Evolutionary conservation across 2,113 vertebrate genomes (phyloP).

Genomic region (Sminthopsis crassicaudata): DNA sequence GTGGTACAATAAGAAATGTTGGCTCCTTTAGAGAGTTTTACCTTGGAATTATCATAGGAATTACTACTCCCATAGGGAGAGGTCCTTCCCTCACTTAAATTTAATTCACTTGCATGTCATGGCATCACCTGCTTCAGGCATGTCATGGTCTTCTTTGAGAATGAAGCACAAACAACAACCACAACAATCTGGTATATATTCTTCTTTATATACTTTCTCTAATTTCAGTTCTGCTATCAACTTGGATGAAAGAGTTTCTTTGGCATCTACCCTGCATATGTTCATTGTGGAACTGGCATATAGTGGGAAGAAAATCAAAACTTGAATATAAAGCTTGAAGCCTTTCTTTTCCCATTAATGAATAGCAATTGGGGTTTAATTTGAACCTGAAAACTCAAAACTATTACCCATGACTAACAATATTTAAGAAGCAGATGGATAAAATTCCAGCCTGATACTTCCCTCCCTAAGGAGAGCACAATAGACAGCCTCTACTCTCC

Average conservation of each 20-base stretch:
- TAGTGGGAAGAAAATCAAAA: background rate
- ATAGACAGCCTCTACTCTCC: background rate
- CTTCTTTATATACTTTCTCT: background rate
- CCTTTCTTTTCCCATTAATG: background rate
- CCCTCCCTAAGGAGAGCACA: background rate
- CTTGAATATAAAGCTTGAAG: background rate
- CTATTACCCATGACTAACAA: background rate
- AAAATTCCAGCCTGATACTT: background rate
- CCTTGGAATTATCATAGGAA: background rate
- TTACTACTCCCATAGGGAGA: too few relatives aligned
- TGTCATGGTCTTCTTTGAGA: too few relatives aligned
- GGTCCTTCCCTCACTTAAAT: too few relatives aligned
- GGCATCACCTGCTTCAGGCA: too few relatives aligned
- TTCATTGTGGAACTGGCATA: background rate
- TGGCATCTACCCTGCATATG: background rate
- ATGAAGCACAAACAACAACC: too few relatives aligned
- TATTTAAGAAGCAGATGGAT: background rate
- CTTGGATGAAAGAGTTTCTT: background rate
- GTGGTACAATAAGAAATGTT: background rate
- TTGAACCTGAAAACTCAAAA: background rate
- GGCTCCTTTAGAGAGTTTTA: background rate
- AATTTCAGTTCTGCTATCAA: background rate
- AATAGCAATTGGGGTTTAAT: background rate
- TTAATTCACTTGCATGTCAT: too few relatives aligned
- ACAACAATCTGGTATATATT: background rate